Conservation (phyloP, 2,797 vertebrate species). For the Tadarida brasiliensis region DNA sequence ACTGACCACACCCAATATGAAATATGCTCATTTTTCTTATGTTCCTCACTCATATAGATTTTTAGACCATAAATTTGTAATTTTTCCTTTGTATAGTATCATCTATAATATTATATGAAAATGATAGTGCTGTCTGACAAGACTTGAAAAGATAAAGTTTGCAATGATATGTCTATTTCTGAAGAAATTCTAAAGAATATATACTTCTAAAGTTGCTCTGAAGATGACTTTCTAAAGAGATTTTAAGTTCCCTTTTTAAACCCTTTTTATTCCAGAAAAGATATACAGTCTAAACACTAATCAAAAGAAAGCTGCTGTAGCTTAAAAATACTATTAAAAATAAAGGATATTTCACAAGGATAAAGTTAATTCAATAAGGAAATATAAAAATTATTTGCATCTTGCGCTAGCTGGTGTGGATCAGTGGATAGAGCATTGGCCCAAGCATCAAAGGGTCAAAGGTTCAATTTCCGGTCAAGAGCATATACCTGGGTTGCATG, state of each 20-base stretch:
- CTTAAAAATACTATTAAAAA: slow-evolving; percentile 40
- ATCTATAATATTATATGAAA: background rate
- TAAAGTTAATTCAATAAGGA: background rate
- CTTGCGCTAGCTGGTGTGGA: background rate
- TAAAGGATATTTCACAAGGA: background rate
- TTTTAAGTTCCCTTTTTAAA: slow-evolving; percentile 22
- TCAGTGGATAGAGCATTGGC: too few species aligned
- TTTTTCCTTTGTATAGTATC: background rate
- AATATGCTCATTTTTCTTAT: background rate
- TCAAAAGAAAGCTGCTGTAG: background rate
- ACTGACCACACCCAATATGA: background rate
- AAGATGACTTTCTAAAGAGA: background rate
- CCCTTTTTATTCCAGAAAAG: background rate
- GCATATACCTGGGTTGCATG: too few species aligned
- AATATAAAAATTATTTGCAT: background rate
- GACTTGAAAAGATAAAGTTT: background rate
- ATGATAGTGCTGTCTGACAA: background rate
- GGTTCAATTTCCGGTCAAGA: too few species aligned
- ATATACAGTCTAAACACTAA: background rate
- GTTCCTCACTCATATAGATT: background rate
- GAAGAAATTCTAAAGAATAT: background rate
- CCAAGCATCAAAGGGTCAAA: too few species aligned
- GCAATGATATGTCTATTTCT: background rate
- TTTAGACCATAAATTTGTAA: background rate
- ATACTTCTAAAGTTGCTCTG: background rate